These are phyloP conservation scores for Forbesichthys papilliferus DNA, from an alignment of 2,113 vertebrate species.

Conservation along the genomic window DNA sequence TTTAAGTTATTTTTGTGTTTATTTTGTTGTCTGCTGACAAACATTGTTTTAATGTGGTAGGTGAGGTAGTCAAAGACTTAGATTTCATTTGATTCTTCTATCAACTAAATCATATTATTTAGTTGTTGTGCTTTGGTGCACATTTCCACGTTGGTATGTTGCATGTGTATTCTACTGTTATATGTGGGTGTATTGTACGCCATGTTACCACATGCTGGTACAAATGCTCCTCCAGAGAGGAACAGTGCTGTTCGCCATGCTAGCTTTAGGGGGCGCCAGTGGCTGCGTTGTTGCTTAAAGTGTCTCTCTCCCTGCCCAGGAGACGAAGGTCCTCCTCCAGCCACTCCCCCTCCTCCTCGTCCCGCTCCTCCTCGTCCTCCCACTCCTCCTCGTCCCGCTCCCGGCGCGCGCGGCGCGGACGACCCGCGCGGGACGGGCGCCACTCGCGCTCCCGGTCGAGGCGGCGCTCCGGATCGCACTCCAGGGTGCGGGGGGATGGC, in stretches of 20 bases:
- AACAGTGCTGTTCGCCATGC: conserved; percentile 1
- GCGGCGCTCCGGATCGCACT: conserved; percentile 79
- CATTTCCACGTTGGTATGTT: conserved; percentile 4
- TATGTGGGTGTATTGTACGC: not conserved
- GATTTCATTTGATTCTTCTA: not conserved
- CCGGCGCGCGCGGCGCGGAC: conserved; percentile 74
- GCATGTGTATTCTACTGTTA: conserved; percentile 12
- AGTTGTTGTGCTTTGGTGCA: conserved; percentile 5
- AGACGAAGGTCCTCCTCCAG: conserved; percentile 79
- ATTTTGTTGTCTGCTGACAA: conserved; percentile 45
- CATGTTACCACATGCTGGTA: not conserved
- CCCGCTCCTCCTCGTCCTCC: conserved; percentile 73
- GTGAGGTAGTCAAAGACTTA: conserved; percentile 35
- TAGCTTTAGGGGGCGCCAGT: conserved; percentile 30
- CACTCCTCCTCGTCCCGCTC: conserved; percentile 79
- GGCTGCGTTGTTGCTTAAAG: conserved; percentile 28
- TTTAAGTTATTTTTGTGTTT: conserved; percentile 51
- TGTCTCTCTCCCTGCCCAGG: conserved; percentile 68
- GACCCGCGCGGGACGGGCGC: conserved; percentile 74
- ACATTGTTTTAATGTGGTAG: conserved; percentile 43
- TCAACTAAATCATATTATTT: not conserved
- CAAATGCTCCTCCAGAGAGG: not conserved
- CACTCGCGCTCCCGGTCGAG: conserved; percentile 74
- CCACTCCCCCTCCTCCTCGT: conserved; percentile 73
- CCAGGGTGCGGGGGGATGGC: conserved; percentile 74